These are phyloP conservation scores for Argyrosomus japonicus DNA, from an alignment of 2,113 vertebrate genomes.

Conservation along the genomic window DNA sequence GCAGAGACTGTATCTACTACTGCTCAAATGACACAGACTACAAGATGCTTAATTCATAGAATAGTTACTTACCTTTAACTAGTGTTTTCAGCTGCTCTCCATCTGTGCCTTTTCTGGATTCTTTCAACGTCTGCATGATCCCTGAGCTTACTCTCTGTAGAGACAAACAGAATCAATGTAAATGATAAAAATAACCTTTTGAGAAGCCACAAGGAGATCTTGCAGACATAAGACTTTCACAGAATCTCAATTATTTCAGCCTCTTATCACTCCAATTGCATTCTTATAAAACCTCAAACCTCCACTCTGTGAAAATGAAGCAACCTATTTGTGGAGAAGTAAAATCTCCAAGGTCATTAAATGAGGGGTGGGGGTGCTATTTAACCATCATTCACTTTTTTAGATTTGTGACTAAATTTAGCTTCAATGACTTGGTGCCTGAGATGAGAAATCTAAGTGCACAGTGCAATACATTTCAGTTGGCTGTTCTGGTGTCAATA, in stretches of 20 bases:
- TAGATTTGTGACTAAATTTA: background rate
- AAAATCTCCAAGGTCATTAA: conserved; percentile 12
- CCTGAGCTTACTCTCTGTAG: conserved; percentile 89
- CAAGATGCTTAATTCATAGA: background rate
- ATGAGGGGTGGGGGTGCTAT: background rate
- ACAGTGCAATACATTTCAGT: background rate
- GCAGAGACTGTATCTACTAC: background rate
- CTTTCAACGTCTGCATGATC: conserved; percentile 88
- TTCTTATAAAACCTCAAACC: conserved; percentile 19
- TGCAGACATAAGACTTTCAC: background rate
- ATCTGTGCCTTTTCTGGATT: conserved; percentile 84
- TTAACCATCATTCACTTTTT: background rate
- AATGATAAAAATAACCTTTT: background rate
- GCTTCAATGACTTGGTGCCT: background rate
- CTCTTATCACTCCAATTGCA: background rate
- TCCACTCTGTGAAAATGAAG: background rate
- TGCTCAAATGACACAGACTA: background rate
- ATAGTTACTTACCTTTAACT: conserved; percentile 88
- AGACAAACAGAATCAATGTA: conserved; percentile 43
- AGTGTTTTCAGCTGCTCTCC: conserved; percentile 89
- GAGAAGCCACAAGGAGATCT: background rate
- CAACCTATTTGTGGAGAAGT: background rate
- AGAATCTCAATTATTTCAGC: background rate
- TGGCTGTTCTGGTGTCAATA: background rate
- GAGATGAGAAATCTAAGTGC: background rate